Base-by-base conservation (phyloP, 2,113 vertebrate species). In the Calyptommatus sinebrachiatus region DNA sequence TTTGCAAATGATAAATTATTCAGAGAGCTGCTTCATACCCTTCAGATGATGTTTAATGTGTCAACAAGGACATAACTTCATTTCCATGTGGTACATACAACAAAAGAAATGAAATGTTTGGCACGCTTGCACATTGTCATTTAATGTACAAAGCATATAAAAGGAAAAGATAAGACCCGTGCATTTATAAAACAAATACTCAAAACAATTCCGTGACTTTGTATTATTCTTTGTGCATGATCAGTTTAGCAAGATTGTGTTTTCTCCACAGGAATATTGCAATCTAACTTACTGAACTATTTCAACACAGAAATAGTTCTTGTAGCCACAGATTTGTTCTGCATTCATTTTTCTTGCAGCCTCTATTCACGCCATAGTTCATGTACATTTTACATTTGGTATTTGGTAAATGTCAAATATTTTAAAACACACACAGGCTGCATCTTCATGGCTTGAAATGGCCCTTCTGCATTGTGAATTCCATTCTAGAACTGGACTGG, bases 1-100 rank as follows among this genome's bases (percentile, higher is more conserved):
- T 78, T 88, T 88, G 35, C 50, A 83, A 82, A 82, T 45, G 1
- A 84, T 87, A 82, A 82, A 89, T 86, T 85, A 87, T 90, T 87
- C 50, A 83, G 71, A 57, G 0, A 73, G 18, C 70, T 84, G 83
- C 62, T 85, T 68, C 68, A 50, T 81, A 72, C 0, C 18, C 61
- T 75, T 74, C 65, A 31, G 22, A 45, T 20, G 8, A 57, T 84
- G 22, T 41, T 84, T 77, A 62, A 86, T 29, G 2, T 90, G 86
- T 71, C 79, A 80, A 24, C 75, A 24, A 88, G 68, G 77, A 0
- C 69, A 28, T 24, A 88, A 14, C 45, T 86, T 83, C 66, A 50
- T 41, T 76, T 91, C 86, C 77, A 48, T 78, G 0, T 65, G 60
- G 69, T 12, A 22, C 45, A 84, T 12, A 9, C 61, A 83, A 71